Base-by-base conservation (phyloP, 2,888 invertebrate species). In the Plebejus melissa region DNA sequence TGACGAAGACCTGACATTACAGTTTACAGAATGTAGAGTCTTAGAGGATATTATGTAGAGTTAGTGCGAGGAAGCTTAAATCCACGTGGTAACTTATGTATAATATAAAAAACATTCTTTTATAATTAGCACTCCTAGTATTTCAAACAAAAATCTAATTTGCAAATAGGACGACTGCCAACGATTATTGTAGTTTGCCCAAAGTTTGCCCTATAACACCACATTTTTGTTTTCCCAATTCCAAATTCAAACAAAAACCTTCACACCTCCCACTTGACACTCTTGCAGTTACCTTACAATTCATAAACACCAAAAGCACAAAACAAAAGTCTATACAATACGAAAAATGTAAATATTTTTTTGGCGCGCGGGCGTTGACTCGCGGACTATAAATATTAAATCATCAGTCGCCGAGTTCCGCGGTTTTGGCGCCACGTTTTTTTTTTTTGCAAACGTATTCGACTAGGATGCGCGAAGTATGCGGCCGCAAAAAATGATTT, bases 351-450 rank as follows among this genome's bases (percentile, higher is more conserved):
- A 74, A 75, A 75, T 75, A 69, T n/a, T 69, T 75, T 74, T 75
- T 69, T 81, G 81, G 77, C 78, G 79, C 78, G 84, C 85, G 90
- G 90, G 77, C 89, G 79, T 87, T 88, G 90, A 89, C 89, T 86
- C 79, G 78, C 79, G 80, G 80, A 80, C 83, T 84, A 82, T 82
- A 81, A 80, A 82, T 82, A 83, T 69, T 76, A 77, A 79, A 78
- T 83, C 80, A 82, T 81, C 80, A 78, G 79, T 80, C 80, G 79
- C 78, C 77, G 80, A 82, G 84, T 86, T 83, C 83, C 85, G 86
- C 85, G 85, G 82, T 82, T 83, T 82, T 85, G 87, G 90, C 90
- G 90, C 89, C 89, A 88, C 84, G 65, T 65, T 82, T 82, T 86
- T 87, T 81, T 81, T 82, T 81, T 75, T 79, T 81, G 79, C 79